Percentiles rank a stretch among this genome's conserved stretches.
Conservation (phyloP, 1,140 invertebrate species). For the Macrobrachium rosenbergii region DNA sequence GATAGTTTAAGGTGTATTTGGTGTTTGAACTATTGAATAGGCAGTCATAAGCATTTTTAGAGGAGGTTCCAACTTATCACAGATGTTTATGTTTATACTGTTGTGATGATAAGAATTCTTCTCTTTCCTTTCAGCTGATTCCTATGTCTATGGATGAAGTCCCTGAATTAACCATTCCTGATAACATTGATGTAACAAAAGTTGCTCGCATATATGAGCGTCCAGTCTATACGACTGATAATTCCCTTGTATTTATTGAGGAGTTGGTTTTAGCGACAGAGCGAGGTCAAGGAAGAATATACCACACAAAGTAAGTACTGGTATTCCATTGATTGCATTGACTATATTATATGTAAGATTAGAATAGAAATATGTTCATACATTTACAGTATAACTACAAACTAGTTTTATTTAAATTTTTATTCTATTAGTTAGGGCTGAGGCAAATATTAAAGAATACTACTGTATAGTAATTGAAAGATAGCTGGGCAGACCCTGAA, state of each 20-base stretch:
- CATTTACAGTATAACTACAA: too few relatives aligned
- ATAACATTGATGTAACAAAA: constrained; percentile 69
- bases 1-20: too few relatives aligned
- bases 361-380: too few relatives aligned
- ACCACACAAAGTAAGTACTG: constrained; percentile 62
- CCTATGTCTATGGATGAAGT: constrained; percentile 53
- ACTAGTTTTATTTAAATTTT: too few relatives aligned
- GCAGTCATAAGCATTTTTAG: too few relatives aligned
- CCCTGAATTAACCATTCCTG: constrained; percentile 43
- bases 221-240: constrained; percentile 80
- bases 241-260: constrained; percentile 85
- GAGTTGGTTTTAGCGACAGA: constrained; percentile 89
- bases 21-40: too few relatives aligned
- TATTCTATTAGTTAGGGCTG: not conserved
- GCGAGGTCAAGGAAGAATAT: constrained; percentile 69
- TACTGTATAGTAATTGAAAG: too few relatives aligned
- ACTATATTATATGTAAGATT: not conserved
- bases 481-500: too few relatives aligned
- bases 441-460: too few relatives aligned
- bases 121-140: constrained; percentile 48
- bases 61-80: too few relatives aligned
- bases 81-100: too few relatives aligned
- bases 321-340: not conserved
- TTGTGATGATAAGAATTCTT: not conserved
- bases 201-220: constrained; percentile 76